Conservation (phyloP, 2,113 vertebrate species). For the Phodopus roborovskii region DNA sequence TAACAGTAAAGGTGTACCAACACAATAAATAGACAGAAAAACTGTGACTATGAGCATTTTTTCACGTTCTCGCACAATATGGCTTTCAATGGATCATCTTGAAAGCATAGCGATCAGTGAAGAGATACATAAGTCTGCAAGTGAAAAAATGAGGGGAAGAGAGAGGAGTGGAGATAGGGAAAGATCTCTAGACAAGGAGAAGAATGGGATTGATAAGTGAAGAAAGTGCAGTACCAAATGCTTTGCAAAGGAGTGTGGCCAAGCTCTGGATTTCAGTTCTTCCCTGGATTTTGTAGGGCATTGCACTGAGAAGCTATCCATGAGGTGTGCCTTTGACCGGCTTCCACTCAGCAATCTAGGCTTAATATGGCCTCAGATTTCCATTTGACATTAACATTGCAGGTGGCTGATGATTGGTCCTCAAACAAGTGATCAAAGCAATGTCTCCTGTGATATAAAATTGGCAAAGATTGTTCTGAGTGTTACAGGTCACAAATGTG, state of each 20-base stretch:
- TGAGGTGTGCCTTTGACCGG: neutral
- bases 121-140: neutral
- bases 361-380: neutral
- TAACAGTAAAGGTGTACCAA: neutral
- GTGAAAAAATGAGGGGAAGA: neutral
- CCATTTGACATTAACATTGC: constrained; percentile 7
- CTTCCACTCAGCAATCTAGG: neutral
- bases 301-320: neutral
- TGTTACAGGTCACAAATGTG: neutral
- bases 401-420: neutral
- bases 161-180: neutral
- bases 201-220: neutral
- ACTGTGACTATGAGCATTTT: neutral
- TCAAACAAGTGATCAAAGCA: constrained; percentile 25
- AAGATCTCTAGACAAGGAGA: neutral
- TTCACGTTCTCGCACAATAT: neutral
- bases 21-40: neutral
- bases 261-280: constrained; percentile 22
- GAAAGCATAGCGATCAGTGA: neutral
- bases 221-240: constrained; percentile 31
- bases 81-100: neutral
- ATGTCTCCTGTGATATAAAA: neutral
- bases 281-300: neutral
- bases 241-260: neutral
- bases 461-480: neutral